Conservation (phyloP, 2,888 invertebrate species). For the Archips crataeganus region DNA sequence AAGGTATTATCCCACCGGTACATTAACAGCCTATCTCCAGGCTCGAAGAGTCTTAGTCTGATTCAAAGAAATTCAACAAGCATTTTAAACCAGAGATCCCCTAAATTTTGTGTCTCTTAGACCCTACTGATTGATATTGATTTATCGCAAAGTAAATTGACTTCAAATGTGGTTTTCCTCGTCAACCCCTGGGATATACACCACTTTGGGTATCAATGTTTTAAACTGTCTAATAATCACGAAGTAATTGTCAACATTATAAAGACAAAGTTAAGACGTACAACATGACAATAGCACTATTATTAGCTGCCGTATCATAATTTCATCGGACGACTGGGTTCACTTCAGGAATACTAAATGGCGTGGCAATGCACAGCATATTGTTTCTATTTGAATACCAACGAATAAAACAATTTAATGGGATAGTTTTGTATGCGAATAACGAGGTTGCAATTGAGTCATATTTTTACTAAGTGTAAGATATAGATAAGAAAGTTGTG, state of each 20-base stretch:
- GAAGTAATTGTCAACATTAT: slow-evolving; percentile 1
- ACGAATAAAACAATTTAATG: slow-evolving; percentile 41
- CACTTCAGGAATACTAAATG: slow-evolving; percentile 54
- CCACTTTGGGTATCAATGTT: too few species aligned
- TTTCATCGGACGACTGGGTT: slow-evolving; percentile 57
- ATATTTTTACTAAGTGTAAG: not conserved
- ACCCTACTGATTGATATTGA: too few species aligned
- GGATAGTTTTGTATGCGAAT: slow-evolving; percentile 38
- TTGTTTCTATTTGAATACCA: slow-evolving; percentile 34
- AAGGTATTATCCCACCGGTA: too few species aligned
- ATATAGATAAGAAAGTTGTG: too few species aligned
- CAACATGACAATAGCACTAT: slow-evolving; percentile 56
- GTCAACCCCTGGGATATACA: too few species aligned
- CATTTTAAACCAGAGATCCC: not conserved
- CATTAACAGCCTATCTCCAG: too few species aligned
- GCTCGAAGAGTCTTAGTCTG: too few species aligned
- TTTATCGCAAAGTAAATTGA: too few species aligned
- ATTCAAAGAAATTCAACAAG: not conserved
- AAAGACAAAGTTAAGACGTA: not conserved
- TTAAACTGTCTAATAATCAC: slow-evolving; percentile 6
- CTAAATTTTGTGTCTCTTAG: too few species aligned
- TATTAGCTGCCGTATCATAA: slow-evolving; percentile 62
- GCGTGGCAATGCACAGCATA: slow-evolving; percentile 23
- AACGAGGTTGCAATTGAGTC: slow-evolving; percentile 21
- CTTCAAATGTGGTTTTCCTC: too few species aligned